A percentile compares a stretch with the other conserved stretches of the same genome.
Evolutionary conservation across 2,113 vertebrate species (phyloP).

Genomic region (Ciconia stormi): DNA sequence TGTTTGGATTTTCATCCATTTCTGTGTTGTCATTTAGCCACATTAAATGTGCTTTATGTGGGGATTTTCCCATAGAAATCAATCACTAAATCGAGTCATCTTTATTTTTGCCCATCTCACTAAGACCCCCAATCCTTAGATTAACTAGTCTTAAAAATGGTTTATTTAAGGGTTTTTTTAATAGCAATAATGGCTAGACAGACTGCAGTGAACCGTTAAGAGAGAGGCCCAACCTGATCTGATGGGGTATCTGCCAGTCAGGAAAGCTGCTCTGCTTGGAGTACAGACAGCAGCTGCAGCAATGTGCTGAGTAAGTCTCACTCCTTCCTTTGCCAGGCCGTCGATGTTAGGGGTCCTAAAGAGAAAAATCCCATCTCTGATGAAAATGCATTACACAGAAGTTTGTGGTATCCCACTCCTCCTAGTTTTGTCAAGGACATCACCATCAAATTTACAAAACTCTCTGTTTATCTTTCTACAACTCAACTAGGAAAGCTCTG

Average conservation of each 20-base stretch:
- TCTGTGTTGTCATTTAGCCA: not conserved
- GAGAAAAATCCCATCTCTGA: not conserved
- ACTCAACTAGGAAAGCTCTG: not conserved
- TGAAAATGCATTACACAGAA: not conserved
- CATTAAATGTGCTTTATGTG: not conserved
- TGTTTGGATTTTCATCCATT: not conserved
- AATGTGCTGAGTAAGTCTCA: constrained; percentile 86
- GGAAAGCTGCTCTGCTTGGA: constrained; percentile 85
- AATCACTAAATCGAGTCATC: not conserved
- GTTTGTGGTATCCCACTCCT: accelerated
- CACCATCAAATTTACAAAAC: not conserved
- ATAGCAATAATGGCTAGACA: not conserved
- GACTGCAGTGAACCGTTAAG: not conserved
- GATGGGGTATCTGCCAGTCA: constrained; percentile 87
- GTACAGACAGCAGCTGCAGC: constrained; percentile 81
- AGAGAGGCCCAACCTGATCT: constrained; percentile 75
- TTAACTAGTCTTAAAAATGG: not conserved
- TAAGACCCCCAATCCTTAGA: not conserved
- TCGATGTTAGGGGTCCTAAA: constrained; percentile 85
- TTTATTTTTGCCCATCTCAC: not conserved
- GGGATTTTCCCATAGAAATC: not conserved
- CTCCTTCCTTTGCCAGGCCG: constrained; percentile 78
- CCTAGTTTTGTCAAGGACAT: not conserved
- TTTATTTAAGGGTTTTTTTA: constrained; percentile 15
- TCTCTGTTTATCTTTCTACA: not conserved